phyloP scores from a whole-genome alignment of 2,113 vertebrate genomes.

The human (Homo sapiens) region GRCh38 chr15:69986001-69986500 shows the following conservation, averaged over 20 bases:
- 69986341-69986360: neutral
- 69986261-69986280: neutral
- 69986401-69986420: neutral
- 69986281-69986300: neutral
- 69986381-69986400: neutral
- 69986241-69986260: rapidly evolving
- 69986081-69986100: neutral
- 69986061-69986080: neutral
- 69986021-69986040: neutral
- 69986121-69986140: neutral
- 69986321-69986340: neutral
- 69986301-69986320: constrained; percentile 8
- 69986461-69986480: neutral
- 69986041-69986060: neutral
- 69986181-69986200: neutral
- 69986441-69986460: neutral
- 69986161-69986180: neutral
- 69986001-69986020: neutral
- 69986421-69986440: neutral
- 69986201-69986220: neutral
- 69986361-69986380: neutral
- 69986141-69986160: neutral
- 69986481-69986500: neutral
- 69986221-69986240: rapidly evolving
- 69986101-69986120: neutral